phyloP scores from a whole-genome alignment of 2,888 invertebrate genomes.

The Alsophila aescularia region DNA sequence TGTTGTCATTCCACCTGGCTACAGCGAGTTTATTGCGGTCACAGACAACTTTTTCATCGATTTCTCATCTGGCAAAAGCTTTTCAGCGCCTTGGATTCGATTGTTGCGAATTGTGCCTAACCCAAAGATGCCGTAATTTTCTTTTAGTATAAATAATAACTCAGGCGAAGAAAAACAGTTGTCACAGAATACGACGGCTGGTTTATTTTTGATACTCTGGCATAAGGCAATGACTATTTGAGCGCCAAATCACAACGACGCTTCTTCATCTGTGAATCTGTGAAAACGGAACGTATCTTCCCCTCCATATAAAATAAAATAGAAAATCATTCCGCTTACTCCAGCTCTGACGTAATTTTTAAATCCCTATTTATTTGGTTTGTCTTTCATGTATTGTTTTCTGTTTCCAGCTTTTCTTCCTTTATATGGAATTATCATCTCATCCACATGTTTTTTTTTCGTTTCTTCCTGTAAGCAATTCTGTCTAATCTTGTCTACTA shows the following conservation, averaged over 20 bases:
- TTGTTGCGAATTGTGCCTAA: not conserved
- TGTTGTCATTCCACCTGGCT: not conserved
- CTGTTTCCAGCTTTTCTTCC: no score
- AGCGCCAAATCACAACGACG: conserved; percentile 33
- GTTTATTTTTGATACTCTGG: conserved; percentile 20
- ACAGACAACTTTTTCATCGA: not conserved
- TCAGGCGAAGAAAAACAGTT: not conserved
- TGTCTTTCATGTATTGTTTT: no score
- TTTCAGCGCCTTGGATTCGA: not conserved
- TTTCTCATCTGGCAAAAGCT: not conserved
- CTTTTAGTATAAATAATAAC: not conserved
- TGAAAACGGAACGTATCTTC: not conserved
- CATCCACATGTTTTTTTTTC: no score
- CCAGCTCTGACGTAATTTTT: conserved; percentile 47
- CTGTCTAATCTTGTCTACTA: no score
- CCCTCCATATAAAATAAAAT: conserved; percentile 36
- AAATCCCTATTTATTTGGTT: no score
- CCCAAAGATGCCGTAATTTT: no score
- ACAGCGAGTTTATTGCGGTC: not conserved
- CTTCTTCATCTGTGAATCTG: not conserved
- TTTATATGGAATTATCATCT: not conserved
- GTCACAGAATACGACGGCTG: not conserved
- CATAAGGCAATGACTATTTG: no score
- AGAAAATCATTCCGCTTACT: conserved; percentile 52
- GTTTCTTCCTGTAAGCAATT: no score